phyloP scores from a whole-genome alignment of 2,888 invertebrate species.

The Amphipoea oculea region DNA sequence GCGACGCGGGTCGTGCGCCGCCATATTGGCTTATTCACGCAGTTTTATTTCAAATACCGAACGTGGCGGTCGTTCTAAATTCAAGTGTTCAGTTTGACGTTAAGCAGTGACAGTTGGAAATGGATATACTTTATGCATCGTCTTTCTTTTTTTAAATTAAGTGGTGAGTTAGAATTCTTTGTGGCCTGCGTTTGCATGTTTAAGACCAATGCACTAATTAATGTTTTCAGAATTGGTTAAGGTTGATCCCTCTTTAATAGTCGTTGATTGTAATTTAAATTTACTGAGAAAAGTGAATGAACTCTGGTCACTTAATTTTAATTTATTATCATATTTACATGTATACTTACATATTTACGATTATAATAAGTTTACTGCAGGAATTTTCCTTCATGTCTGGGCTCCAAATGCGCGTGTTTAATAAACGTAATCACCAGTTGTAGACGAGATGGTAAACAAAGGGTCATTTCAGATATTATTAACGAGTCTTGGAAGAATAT shows the following conservation, averaged over 20 bases:
- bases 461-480: conserved; percentile 23
- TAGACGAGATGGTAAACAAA: conserved; percentile 52
- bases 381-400: conserved; percentile 51
- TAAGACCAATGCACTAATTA: conserved; percentile 45
- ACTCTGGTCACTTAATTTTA: conserved; percentile 30
- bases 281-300: conserved; percentile 30
- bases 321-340: conserved; percentile 35
- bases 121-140: conserved; percentile 75
- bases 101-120: conserved; percentile 84
- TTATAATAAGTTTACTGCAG: conserved; percentile 34
- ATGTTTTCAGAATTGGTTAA: conserved; percentile 41
- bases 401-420: conserved; percentile 43
- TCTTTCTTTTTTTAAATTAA: conserved; percentile 59
- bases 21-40: conserved; percentile 77
- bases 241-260: not conserved
- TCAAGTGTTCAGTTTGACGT: conserved; percentile 81
- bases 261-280: conserved; percentile 23
- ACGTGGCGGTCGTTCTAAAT: conserved; percentile 79
- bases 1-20: conserved; percentile 79
- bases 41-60: conserved; percentile 81
- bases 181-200: conserved; percentile 9
- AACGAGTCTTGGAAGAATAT: conserved; percentile 1
- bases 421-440: conserved; percentile 40
- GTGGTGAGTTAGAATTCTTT: conserved; percentile 66
- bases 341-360: conserved; percentile 20